Percentiles rank a stretch among this genome's conserved stretches.
Conservation (phyloP, 2,888 invertebrate species). For the Orthosia gothica region DNA sequence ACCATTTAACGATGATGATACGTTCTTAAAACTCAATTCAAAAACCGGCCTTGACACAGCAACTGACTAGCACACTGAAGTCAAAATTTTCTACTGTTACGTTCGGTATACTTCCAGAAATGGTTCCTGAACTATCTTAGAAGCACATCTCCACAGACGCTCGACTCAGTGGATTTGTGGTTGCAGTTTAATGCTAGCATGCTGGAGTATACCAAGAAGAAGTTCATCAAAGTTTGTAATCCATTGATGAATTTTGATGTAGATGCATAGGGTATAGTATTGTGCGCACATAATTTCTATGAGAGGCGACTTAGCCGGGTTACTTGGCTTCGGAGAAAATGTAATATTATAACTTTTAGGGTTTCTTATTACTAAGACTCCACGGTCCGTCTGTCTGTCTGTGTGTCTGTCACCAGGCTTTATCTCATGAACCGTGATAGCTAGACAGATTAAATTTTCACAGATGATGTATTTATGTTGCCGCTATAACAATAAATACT, state of each 20-base stretch:
- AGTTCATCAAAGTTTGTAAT: slow-evolving; percentile 56
- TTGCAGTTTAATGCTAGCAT: slow-evolving; percentile 32
- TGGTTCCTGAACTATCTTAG: neutral
- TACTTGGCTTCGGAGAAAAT: neutral
- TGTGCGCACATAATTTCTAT: neutral
- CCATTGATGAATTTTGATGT: slow-evolving; percentile 50
- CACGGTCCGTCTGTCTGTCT: too few relatives aligned
- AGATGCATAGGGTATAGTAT: slow-evolving; percentile 2
- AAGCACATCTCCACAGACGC: slow-evolving; percentile 1
- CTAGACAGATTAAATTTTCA: too few relatives aligned
- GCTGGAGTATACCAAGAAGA: slow-evolving; percentile 20
- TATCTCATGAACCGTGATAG: too few relatives aligned
- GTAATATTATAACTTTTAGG: neutral
- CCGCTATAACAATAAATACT: too few relatives aligned
- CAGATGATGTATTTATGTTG: too few relatives aligned
- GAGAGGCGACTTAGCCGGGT: neutral
- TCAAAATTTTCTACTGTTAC: neutral
- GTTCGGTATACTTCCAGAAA: neutral
- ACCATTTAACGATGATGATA: too few relatives aligned
- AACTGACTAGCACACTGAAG: neutral
- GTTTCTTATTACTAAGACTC: neutral
- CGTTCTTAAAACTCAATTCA: too few relatives aligned
- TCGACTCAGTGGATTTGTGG: slow-evolving; percentile 16
- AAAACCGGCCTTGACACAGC: neutral
- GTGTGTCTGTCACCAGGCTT: too few relatives aligned